Base-by-base conservation (phyloP, 2,797 vertebrate genomes). In the Sciaenops ocellatus region DNA sequence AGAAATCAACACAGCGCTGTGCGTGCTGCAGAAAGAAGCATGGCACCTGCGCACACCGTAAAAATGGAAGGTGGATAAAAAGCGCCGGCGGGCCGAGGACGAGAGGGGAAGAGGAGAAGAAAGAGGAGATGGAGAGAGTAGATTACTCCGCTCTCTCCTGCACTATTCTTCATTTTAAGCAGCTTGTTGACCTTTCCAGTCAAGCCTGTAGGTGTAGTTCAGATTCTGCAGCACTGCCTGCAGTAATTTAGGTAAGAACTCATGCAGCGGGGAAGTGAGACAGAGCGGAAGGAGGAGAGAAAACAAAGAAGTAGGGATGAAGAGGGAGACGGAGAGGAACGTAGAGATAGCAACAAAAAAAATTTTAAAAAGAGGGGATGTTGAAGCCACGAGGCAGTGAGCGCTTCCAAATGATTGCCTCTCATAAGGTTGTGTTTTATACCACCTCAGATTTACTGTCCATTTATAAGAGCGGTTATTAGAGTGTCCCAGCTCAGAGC, bases 161-260 rank as follows among this genome's bases (percentile, higher is more conserved):
- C 79, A 55, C 77, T 94, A 90, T 95, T 96, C 93, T 95, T 96
- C 90, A 92, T 92, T 95, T 95, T 94, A 94, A 95, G 85, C 86
- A 94, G 90, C 88, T 95, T 93, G 91, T 94, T 95, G 94, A 95
- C 95, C 95, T 96, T 92, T 91, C 79, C 90, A 86, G 88, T 93
- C 94, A 87, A 93, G 85, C 93, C 89, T 94, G 90, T 92, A 93
- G 94, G 93, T 95, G 89, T 88, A 93, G 88, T 90, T 94, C 85
- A 86, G 85, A 86, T 87, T 90, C 80, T 92, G 80, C 89, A 89
- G 79, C 90, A 88, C 83, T 88, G 90, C 86, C 80, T 83, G 85
- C 93, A 92, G 91, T 93, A 93, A 92, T 94, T 94, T 93, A 90
- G 88, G 90, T 85, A 83, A 84, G 86, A 91, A 91, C 76, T 87